These are phyloP conservation scores for Steatornis caripensis DNA, from an alignment of 2,113 vertebrate species.

Conservation along the genomic window DNA sequence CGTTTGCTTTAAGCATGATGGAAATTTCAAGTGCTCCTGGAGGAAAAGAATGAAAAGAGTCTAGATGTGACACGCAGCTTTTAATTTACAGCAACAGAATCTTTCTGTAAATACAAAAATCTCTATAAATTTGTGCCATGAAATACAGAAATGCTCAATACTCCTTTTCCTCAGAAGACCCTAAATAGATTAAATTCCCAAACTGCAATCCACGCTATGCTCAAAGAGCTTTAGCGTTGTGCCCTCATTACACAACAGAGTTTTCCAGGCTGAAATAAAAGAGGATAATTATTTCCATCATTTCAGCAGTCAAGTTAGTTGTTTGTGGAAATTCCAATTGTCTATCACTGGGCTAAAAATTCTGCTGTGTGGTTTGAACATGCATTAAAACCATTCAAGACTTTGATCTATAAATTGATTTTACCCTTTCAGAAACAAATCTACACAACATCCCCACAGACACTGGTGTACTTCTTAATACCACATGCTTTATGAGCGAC, in stretches of 20 bases:
- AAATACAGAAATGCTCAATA: neutral
- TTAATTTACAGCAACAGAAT: neutral
- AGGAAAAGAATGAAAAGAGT: neutral
- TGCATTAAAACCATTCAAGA: neutral
- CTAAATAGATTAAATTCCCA: neutral
- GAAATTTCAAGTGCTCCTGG: neutral
- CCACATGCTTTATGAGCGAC: neutral
- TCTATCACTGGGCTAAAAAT: neutral
- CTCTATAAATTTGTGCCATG: neutral
- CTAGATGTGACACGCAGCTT: neutral
- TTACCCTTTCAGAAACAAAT: neutral
- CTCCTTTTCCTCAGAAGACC: neutral
- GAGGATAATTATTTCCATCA: neutral
- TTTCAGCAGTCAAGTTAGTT: neutral
- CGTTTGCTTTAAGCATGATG: neutral
- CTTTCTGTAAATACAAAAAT: neutral
- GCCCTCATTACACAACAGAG: neutral
- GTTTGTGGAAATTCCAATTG: neutral
- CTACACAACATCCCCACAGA: neutral
- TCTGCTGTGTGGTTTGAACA: neutral
- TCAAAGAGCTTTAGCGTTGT: neutral
- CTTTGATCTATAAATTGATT: neutral
- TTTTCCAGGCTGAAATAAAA: neutral
- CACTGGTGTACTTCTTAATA: neutral
- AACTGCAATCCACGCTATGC: neutral